A percentile compares a stretch with the other conserved stretches of the same genome.
Evolutionary conservation across 2,797 vertebrate genomes (phyloP).

Genomic region (Manis javanica): DNA sequence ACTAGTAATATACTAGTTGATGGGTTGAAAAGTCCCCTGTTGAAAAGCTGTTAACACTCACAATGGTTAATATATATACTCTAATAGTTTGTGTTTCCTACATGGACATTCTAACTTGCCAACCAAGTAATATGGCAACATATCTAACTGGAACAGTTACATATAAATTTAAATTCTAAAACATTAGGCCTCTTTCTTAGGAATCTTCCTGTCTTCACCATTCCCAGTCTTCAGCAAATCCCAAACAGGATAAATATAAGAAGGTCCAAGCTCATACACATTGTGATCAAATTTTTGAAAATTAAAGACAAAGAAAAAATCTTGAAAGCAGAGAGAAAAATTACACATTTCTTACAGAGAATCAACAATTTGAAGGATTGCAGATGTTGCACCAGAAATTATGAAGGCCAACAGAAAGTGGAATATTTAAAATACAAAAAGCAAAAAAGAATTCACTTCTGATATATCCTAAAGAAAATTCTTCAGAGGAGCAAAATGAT

Average conservation of each 20-base stretch:
- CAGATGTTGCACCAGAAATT: neutral
- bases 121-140: neutral
- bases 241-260: neutral
- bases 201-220: neutral
- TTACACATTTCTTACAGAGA: neutral
- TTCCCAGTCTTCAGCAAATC: neutral
- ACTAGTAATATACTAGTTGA: neutral
- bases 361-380: neutral
- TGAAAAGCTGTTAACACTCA: neutral
- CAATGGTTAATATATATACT: neutral
- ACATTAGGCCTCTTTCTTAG: neutral
- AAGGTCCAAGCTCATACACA: neutral
- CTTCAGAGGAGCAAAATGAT: neutral
- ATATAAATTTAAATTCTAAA: neutral
- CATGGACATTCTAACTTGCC: neutral
- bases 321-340: neutral
- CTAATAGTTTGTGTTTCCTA: neutral
- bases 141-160: neutral
- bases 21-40: neutral
- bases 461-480: neutral
- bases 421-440: neutral
- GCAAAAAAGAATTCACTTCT: neutral
- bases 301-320: slow-evolving; percentile 9
- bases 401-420: neutral
- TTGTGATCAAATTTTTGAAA: slow-evolving; percentile 11